These are phyloP conservation scores for Halcyon malimbica DNA, from an alignment of 2,113 vertebrate species.

Conservation along the genomic window DNA sequence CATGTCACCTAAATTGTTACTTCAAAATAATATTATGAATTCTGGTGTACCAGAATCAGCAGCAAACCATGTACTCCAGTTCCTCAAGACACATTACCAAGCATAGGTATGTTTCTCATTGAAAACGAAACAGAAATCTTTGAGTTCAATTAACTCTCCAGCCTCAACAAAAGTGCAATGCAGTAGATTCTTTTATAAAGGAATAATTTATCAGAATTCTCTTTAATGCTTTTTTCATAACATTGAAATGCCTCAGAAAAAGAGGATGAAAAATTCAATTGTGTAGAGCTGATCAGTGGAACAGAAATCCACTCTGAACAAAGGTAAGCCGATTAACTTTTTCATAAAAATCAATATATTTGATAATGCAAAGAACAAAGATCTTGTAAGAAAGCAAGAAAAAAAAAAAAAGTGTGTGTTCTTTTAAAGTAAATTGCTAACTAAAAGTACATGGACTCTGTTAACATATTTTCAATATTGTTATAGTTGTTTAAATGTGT, in stretches of 20 bases:
- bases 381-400: constrained; percentile 26
- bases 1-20: background rate
- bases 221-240: constrained; percentile 58
- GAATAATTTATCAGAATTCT: constrained; percentile 40
- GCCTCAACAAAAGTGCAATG: background rate
- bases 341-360: constrained; percentile 61
- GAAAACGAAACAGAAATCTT: constrained; percentile 19
- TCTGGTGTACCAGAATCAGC: background rate
- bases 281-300: constrained; percentile 61
- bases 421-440: background rate
- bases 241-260: constrained; percentile 45
- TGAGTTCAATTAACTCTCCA: constrained; percentile 17
- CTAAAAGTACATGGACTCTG: background rate
- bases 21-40: background rate
- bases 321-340: constrained; percentile 69
- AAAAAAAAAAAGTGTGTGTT: background rate
- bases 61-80: background rate
- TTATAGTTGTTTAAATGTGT: background rate
- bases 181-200: background rate
- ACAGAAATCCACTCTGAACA: constrained; percentile 63
- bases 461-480: background rate
- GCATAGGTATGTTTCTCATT: background rate
- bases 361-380: constrained; percentile 56
- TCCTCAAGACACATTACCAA: background rate
- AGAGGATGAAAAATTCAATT: constrained; percentile 66